Evolutionary conservation across 2,888 invertebrate species (phyloP).

Genomic region (Lasioglossum morio): DNA sequence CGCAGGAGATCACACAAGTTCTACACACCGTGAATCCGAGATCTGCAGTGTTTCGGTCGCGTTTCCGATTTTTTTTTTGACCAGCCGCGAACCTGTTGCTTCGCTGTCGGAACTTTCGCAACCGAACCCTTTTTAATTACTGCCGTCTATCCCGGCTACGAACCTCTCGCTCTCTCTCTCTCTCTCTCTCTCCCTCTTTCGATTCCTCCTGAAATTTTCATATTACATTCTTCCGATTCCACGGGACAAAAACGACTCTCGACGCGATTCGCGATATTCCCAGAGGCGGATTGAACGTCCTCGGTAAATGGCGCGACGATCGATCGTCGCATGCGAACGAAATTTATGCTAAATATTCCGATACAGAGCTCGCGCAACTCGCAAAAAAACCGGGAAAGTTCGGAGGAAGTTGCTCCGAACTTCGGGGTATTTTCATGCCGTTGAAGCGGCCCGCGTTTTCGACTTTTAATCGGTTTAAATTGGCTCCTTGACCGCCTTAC

Average conservation of each 20-base stretch:
- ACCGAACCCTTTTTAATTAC: slow-evolving; percentile 18
- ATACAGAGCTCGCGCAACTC: neutral
- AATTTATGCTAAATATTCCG: slow-evolving; percentile 22
- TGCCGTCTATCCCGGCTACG: neutral
- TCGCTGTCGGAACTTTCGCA: slow-evolving; percentile 17
- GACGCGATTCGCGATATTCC: neutral
- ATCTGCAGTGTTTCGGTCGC: neutral
- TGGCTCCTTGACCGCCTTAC: neutral
- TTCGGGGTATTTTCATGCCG: neutral
- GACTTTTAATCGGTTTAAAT: slow-evolving; percentile 17
- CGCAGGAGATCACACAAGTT: neutral
- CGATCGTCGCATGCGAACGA: neutral
- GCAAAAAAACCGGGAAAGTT: neutral
- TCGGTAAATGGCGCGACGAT: neutral
- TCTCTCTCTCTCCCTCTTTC: neutral
- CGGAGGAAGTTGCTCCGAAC: neutral
- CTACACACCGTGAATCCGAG: neutral
- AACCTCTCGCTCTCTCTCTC: neutral
- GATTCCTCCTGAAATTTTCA: neutral
- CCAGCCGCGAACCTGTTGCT: slow-evolving; percentile 42
- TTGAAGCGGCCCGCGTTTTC: neutral
- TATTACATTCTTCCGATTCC: neutral
- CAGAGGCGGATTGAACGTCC: neutral
- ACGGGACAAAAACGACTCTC: neutral
- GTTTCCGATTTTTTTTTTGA: slow-evolving; percentile 26